Conservation (phyloP, 2,888 invertebrate species). For the Alviniconcha strummeri region DNA sequence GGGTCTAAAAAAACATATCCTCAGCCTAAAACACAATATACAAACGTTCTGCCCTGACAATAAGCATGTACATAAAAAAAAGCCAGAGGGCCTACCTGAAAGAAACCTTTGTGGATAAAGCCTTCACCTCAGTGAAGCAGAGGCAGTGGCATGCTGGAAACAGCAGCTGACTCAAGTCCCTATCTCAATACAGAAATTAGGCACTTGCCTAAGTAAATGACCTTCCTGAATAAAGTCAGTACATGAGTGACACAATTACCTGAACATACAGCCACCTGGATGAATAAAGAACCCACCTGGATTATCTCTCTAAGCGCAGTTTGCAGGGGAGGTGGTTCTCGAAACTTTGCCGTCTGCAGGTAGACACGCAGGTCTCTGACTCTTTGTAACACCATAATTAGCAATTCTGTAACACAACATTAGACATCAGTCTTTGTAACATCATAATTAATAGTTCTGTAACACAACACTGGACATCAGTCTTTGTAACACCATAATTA, state of each 20-base stretch:
- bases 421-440: neutral
- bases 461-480: neutral
- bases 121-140: too few relatives aligned
- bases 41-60: neutral
- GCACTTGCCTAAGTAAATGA: too few relatives aligned
- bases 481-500: neutral
- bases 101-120: too few relatives aligned
- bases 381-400: conserved; percentile 33
- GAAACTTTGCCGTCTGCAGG: conserved; percentile 12
- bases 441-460: neutral
- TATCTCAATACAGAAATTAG: too few relatives aligned
- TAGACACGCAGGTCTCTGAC: conserved; percentile 32
- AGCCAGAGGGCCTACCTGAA: too few relatives aligned
- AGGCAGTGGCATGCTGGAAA: too few relatives aligned
- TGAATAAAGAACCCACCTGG: neutral
- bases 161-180: too few relatives aligned
- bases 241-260: too few relatives aligned
- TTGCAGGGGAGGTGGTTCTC: conserved; percentile 1
- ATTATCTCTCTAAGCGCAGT: neutral
- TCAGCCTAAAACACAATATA: neutral
- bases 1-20: too few relatives aligned
- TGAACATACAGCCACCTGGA: too few relatives aligned
- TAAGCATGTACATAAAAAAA: neutral
- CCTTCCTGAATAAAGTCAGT: too few relatives aligned
- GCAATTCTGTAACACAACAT: conserved; percentile 20